Evolutionary conservation across 1,140 invertebrate genomes (phyloP).

Genomic region (Leptinotarsa defecta): DNA sequence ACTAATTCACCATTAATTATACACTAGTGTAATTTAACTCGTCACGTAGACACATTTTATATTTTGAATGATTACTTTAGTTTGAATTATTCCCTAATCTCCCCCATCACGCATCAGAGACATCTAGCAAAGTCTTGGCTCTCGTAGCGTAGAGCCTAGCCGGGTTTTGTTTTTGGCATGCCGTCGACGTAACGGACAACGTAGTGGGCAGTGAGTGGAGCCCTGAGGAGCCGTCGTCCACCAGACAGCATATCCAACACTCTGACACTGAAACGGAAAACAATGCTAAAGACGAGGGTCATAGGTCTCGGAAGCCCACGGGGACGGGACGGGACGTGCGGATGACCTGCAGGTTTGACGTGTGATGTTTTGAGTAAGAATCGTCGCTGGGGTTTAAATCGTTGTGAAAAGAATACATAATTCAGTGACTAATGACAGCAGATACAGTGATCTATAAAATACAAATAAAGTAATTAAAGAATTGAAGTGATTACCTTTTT

Average conservation of each 20-base stretch:
- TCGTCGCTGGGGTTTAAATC: too few relatives aligned
- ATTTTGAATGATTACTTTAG: too few relatives aligned
- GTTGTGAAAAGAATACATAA: too few relatives aligned
- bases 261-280: slow-evolving; percentile 24
- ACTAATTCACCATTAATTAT: too few relatives aligned
- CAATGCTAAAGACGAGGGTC: slow-evolving; percentile 26
- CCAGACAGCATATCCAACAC: slow-evolving; percentile 28
- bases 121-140: neutral
- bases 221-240: slow-evolving; percentile 26
- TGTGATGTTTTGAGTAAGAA: too few relatives aligned
- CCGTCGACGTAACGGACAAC: slow-evolving; percentile 24
- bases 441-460: too few relatives aligned
- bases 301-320: slow-evolving; percentile 12
- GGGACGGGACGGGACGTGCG: slow-evolving; percentile 12
- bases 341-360: neutral
- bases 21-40: too few relatives aligned
- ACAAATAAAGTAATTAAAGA: too few relatives aligned
- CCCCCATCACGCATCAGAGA: slow-evolving; percentile 10
- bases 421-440: too few relatives aligned
- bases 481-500: too few relatives aligned
- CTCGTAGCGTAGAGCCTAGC: neutral
- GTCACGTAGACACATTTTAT: too few relatives aligned
- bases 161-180: slow-evolving; percentile 29
- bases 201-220: slow-evolving; percentile 12
- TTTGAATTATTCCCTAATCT: neutral